A percentile compares a stretch with the other conserved stretches of the same genome.
phyloP scores from a whole-genome alignment of 2,888 invertebrate genomes.

The Nymphalis polychloros region DNA sequence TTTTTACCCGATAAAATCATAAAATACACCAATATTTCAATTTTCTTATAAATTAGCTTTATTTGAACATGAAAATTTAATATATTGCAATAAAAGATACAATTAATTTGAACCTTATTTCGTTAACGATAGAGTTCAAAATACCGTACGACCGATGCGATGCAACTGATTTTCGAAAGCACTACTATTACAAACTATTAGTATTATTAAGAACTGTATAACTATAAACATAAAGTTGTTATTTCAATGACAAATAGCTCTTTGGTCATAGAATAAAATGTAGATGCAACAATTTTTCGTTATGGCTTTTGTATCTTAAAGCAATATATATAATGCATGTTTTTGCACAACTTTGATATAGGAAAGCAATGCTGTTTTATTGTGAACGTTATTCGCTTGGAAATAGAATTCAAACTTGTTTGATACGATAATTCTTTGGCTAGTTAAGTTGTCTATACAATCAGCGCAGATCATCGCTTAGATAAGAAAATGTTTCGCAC shows the following conservation, averaged over 20 bases:
- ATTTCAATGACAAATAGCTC: constrained; percentile 1
- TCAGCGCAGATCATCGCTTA: not conserved
- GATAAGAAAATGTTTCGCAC: not conserved
- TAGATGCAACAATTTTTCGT: not conserved
- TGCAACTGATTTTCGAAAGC: constrained; percentile 2
- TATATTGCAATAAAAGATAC: constrained; percentile 5
- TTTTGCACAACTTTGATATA: not conserved
- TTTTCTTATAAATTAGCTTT: constrained; percentile 40
- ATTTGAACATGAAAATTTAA: constrained; percentile 37
- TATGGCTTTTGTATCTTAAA: not conserved
- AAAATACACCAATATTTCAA: constrained; percentile 3
- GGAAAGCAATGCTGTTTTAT: not conserved
- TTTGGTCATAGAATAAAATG: not conserved
- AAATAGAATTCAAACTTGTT: not conserved
- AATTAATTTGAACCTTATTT: not conserved
- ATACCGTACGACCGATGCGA: not conserved
- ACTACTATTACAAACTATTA: not conserved
- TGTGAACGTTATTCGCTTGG: not conserved
- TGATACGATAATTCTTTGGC: not conserved
- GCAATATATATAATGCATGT: not conserved
- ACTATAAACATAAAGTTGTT: not conserved
- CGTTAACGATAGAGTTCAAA: not conserved
- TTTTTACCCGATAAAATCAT: too few relatives aligned
- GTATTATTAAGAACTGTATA: constrained; percentile 1
- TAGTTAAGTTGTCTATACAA: not conserved